These are phyloP conservation scores for Callosobruchus maculatus DNA, from an alignment of 2,888 invertebrate species.

Conservation along the genomic window DNA sequence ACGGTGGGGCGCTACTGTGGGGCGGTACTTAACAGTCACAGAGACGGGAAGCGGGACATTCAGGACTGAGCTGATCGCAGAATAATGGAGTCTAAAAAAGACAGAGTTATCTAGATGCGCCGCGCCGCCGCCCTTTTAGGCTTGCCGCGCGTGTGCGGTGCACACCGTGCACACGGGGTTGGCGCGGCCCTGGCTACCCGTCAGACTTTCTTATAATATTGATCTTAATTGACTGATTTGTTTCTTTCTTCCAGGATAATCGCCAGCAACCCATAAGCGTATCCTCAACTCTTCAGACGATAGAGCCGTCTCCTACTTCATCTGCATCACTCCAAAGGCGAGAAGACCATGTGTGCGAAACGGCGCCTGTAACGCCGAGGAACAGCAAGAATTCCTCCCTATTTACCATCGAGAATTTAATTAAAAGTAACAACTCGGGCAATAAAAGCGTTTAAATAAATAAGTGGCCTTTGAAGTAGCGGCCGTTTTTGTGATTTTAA, in stretches of 20 bases:
- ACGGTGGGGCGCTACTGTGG: too few relatives aligned
- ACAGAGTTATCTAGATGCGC: too few relatives aligned
- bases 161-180: too few relatives aligned
- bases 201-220: too few relatives aligned
- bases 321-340: background rate
- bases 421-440: conserved; percentile 41
- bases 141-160: too few relatives aligned
- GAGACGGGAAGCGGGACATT: too few relatives aligned
- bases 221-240: too few relatives aligned
- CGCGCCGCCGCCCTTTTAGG: too few relatives aligned
- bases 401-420: conserved; percentile 50
- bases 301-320: background rate
- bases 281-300: conserved; percentile 18
- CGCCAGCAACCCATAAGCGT: conserved; percentile 38
- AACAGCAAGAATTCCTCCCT: conserved; percentile 46
- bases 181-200: too few relatives aligned
- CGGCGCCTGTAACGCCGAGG: conserved; percentile 16
- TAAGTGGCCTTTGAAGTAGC: conserved; percentile 12
- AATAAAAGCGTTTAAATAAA: conserved; percentile 42
- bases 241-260: conserved; percentile 37
- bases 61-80: too few relatives aligned
- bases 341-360: conserved; percentile 13
- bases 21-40: too few relatives aligned
- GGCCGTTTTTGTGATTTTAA: background rate
- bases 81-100: too few relatives aligned